Base-by-base conservation (phyloP, 2,113 vertebrate species). In the Phylloscopus trochiloides region DNA sequence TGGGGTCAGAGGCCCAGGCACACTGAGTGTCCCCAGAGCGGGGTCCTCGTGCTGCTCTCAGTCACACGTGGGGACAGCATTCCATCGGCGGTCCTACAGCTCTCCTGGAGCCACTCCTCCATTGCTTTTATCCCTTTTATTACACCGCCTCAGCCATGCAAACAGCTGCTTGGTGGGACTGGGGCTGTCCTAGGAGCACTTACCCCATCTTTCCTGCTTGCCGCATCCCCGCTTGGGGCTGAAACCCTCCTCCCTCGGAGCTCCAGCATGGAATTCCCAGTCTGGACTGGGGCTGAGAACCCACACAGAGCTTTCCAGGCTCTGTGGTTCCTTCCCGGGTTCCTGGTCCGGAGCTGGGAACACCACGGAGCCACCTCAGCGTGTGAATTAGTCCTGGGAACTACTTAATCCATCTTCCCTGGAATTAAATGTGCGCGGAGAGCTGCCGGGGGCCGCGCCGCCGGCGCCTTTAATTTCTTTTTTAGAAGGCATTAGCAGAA, bases 401-500 rank as follows among this genome's bases (percentile, higher is more conserved):
- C 97, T 98, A 98, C 98, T 98, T 98, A 98, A 98, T 98, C 97
- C 98, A 98, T 98, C 98, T 98, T 97, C 97, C 98, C 97, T 96
- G 96, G 98, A 98, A 98, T 98, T 98, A 98, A 98, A 98, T 98
- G 98, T 97, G 98, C 92, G 16, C 62, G 63, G 95, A 97, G 96
- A 96, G 93, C 97, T 94, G 98, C 98, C 96, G 96, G 79, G 90
- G 98, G 98, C 98, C 98, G 95, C 86, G 97, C 98, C 83, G 91
- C 86, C 76, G 97, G 98, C 97, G 92, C 94, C 97, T 98, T 98
- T 98, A 98, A 98, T 98, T 98, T 98, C 98, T 98, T 98, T 97
- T 98, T 98, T 98, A 97, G 98, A 98, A 98, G 97, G 97, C 98
- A 98, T 98, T 98, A 99, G 98, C 97, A 98, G 98, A 98, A 98